Conservation (phyloP, 2,797 vertebrate genomes). For the Thunnus albacares region DNA sequence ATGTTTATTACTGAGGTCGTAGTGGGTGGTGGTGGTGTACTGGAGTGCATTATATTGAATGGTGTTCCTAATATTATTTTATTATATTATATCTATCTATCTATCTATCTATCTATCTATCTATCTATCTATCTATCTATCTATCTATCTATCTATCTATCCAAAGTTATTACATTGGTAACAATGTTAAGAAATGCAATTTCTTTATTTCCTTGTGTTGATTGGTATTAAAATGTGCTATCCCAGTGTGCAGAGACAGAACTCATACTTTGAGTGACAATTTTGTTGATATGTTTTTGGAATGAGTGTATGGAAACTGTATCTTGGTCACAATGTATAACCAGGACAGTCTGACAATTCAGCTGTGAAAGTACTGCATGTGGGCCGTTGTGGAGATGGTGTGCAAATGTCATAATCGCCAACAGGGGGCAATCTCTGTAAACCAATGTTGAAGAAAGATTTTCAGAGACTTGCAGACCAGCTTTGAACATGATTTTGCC, state of each 20-base stretch:
- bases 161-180: too few relatives aligned
- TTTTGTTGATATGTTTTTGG: background rate
- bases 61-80: too few relatives aligned
- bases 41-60: too few relatives aligned
- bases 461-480: background rate
- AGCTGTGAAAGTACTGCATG: background rate
- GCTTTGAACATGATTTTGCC: background rate
- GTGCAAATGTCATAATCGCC: slow-evolving; percentile 48
- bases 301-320: background rate
- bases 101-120: too few relatives aligned
- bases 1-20: too few relatives aligned
- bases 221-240: background rate
- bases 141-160: too few relatives aligned
- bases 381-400: background rate
- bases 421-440: slow-evolving; percentile 71
- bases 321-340: background rate
- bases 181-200: background rate
- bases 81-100: too few relatives aligned
- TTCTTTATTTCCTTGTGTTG: background rate
- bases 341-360: background rate
- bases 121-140: too few relatives aligned
- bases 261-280: background rate
- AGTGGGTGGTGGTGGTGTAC: too few relatives aligned
- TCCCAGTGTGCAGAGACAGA: background rate
- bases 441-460: slow-evolving; percentile 26